phyloP scores from a whole-genome alignment of 1,140 invertebrate genomes.

The Diorhabda carinulata region DNA sequence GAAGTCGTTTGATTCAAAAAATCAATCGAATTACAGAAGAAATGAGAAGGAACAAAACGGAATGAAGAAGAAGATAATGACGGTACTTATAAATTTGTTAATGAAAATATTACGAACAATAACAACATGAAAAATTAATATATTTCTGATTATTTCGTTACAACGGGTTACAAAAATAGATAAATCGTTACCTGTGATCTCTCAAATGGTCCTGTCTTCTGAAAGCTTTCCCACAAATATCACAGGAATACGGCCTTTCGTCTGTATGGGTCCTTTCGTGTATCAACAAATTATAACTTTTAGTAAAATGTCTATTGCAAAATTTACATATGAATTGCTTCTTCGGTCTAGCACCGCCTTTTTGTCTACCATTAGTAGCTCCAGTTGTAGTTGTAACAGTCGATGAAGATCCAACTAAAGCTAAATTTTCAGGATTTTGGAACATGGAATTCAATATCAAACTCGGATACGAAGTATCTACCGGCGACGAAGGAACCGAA shows the following conservation, averaged over 20 bases:
- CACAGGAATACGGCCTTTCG: constrained; percentile 91
- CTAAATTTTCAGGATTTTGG: constrained; percentile 45
- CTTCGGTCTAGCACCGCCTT: constrained; percentile 69
- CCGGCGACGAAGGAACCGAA: constrained; percentile 50
- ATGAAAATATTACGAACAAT: too few species aligned
- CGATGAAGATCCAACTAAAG: constrained; percentile 29
- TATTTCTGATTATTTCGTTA: too few species aligned
- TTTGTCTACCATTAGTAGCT: constrained; percentile 36
- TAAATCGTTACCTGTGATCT: constrained; percentile 75
- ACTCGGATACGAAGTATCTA: constrained; percentile 57
- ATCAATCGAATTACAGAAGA: too few species aligned
- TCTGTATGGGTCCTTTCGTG: constrained; percentile 95
- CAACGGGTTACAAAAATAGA: too few species aligned
- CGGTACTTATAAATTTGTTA: too few species aligned
- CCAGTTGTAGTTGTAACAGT: constrained; percentile 35
- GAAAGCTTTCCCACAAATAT: constrained; percentile 97
- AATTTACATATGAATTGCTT: constrained; percentile 96
- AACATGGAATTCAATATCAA: constrained; percentile 59
- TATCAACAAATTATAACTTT: constrained; percentile 93
- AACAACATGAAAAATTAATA: too few species aligned
- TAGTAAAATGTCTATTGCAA: constrained; percentile 91
- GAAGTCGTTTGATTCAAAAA: too few species aligned
- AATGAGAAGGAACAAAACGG: too few species aligned
- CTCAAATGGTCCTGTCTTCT: constrained; percentile 91
- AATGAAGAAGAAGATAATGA: too few species aligned